phyloP scores from a whole-genome alignment of 2,113 vertebrate species.

The Aepyceros melampus region DNA sequence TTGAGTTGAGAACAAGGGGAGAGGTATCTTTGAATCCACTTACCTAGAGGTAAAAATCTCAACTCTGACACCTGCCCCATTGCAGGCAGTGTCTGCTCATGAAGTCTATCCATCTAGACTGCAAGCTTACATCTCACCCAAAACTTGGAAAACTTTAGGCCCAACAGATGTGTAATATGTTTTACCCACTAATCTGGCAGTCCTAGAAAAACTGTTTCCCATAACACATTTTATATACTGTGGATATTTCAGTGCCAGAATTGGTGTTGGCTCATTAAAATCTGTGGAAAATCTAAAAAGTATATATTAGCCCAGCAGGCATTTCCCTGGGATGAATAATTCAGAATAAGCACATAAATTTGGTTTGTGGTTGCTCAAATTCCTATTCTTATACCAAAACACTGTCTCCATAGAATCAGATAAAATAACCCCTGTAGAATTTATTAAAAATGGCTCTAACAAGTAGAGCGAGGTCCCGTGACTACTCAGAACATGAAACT shows the following conservation, averaged over 20 bases:
- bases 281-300: conserved; percentile 29
- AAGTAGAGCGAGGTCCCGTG: background rate
- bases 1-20: background rate
- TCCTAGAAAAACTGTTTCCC: conserved; percentile 40
- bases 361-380: conserved; percentile 26
- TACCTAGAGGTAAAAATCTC: background rate
- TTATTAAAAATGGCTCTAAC: background rate
- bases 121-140: background rate
- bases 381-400: conserved; percentile 12
- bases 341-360: conserved; percentile 54
- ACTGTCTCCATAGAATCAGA: background rate
- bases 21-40: background rate
- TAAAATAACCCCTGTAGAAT: background rate
- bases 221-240: background rate
- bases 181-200: conserved; percentile 28
- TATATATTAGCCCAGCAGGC: conserved; percentile 21
- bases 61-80: background rate
- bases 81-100: background rate
- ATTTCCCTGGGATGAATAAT: conserved; percentile 30
- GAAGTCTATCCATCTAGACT: background rate
- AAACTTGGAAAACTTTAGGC: background rate
- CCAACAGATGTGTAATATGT: background rate
- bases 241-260: conserved; percentile 30
- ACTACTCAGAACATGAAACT: background rate
- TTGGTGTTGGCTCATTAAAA: conserved; percentile 32